These are phyloP conservation scores for Zenarchopterus dispar DNA, from an alignment of 2,797 vertebrate species.

Conservation along the genomic window DNA sequence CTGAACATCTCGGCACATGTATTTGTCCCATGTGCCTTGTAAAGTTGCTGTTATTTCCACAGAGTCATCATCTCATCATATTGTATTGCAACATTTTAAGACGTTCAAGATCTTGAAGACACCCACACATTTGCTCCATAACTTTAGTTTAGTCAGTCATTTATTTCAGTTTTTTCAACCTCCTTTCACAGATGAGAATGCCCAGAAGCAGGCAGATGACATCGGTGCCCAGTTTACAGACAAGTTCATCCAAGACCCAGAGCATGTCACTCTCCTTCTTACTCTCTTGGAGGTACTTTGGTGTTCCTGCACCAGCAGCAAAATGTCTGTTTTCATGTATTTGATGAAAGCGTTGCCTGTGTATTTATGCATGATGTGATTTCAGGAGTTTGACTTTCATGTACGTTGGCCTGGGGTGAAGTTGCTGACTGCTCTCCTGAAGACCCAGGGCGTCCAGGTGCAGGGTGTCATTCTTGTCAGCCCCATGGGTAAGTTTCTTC, in stretches of 20 bases:
- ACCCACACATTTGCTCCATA: not conserved
- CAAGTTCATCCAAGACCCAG: conserved; percentile 91
- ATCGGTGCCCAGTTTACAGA: conserved; percentile 94
- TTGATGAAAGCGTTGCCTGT: not conserved
- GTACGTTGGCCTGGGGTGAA: conserved; percentile 98
- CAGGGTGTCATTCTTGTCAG: conserved; percentile 96
- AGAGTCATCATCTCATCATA: not conserved
- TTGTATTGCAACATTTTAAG: not conserved
- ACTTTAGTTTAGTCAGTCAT: conserved; percentile 15
- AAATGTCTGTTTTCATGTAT: not conserved
- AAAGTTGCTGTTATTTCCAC: not conserved
- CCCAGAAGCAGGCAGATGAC: conserved; percentile 90
- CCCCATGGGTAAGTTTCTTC: conserved; percentile 91
- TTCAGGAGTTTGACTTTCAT: conserved; percentile 97
- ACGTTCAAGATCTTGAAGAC: conserved; percentile 4
- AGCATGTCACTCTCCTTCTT: conserved; percentile 93
- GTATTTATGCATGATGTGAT: not conserved
- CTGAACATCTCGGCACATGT: not conserved
- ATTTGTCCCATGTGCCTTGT: not conserved
- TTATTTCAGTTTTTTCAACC: not conserved
- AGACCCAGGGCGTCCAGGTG: conserved; percentile 90
- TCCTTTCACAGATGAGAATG: conserved; percentile 87
- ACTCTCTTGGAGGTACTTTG: conserved; percentile 90
- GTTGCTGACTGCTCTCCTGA: conserved; percentile 92
- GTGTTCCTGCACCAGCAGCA: not conserved